Evolutionary conservation across 2,113 vertebrate genomes (phyloP).

Genomic region (Gymnogyps californianus): DNA sequence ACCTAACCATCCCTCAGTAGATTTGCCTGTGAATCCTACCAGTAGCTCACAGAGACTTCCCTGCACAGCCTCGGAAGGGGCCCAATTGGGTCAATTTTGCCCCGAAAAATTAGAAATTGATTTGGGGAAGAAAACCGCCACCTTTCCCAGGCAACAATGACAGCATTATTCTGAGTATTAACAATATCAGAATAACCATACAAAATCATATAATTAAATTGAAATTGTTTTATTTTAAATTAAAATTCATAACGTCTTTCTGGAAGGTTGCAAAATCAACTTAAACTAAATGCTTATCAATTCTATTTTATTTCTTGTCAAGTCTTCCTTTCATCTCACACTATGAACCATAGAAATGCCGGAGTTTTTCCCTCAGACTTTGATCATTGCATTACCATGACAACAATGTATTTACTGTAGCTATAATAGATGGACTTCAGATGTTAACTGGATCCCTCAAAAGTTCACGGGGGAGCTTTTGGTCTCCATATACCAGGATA

Average conservation of each 20-base stretch:
- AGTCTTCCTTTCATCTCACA: neutral
- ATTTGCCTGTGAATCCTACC: neutral
- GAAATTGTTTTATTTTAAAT: neutral
- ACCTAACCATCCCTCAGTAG: neutral
- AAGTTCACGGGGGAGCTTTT: neutral
- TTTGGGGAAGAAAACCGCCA: neutral
- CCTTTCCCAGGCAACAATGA: neutral
- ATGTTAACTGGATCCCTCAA: neutral
- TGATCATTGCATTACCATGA: conserved; percentile 26
- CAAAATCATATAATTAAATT: neutral
- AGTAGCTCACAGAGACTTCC: neutral
- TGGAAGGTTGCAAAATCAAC: neutral
- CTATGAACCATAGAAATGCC: neutral
- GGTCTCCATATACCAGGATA: neutral
- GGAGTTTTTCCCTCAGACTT: neutral
- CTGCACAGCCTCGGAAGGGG: fast-evolving
- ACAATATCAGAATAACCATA: neutral
- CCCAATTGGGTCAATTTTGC: neutral
- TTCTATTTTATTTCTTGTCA: neutral
- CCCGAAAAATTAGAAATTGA: neutral
- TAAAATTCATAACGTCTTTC: neutral
- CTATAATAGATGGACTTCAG: neutral
- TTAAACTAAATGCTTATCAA: neutral
- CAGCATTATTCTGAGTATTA: neutral
- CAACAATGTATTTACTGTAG: conserved; percentile 11